A percentile compares a stretch with the other conserved stretches of the same genome.
phyloP scores from a whole-genome alignment of 2,113 vertebrate genomes.

The Geococcyx californianus region DNA sequence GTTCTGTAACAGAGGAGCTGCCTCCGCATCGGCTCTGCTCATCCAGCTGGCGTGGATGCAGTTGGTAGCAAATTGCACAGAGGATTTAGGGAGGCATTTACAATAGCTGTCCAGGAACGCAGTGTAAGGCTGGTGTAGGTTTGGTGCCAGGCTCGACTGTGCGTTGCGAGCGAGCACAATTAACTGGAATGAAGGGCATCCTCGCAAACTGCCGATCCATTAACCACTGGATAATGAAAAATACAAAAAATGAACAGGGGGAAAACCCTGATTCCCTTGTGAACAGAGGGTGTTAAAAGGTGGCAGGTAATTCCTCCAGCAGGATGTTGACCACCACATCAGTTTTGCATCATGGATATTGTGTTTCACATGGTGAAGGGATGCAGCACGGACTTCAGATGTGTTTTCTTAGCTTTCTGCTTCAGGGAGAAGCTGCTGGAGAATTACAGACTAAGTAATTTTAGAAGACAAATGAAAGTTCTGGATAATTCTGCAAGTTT shows the following conservation, averaged over 20 bases:
- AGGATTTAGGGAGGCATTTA: no score
- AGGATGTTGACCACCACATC: background rate
- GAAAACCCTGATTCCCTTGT: background rate
- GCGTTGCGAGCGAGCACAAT: no score
- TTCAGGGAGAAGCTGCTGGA: background rate
- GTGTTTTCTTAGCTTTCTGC: background rate
- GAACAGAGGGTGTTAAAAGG: background rate
- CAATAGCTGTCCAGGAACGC: no score
- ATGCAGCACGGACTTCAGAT: no score
- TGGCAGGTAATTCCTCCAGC: background rate
- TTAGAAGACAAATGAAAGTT: background rate
- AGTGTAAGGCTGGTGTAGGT: no score
- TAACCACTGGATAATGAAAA: background rate
- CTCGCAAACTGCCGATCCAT: background rate
- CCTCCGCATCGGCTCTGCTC: no score
- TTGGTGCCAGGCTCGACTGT: no score
- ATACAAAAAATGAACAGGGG: background rate
- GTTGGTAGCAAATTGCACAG: no score
- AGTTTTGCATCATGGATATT: background rate
- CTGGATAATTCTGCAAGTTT: background rate
- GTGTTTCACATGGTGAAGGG: fast-evolving
- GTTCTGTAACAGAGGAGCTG: no score
- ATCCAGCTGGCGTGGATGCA: no score
- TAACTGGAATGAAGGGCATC: background rate
- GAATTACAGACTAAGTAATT: background rate